Conservation (phyloP, 2,888 invertebrate species). For the Epiblema foenella region DNA sequence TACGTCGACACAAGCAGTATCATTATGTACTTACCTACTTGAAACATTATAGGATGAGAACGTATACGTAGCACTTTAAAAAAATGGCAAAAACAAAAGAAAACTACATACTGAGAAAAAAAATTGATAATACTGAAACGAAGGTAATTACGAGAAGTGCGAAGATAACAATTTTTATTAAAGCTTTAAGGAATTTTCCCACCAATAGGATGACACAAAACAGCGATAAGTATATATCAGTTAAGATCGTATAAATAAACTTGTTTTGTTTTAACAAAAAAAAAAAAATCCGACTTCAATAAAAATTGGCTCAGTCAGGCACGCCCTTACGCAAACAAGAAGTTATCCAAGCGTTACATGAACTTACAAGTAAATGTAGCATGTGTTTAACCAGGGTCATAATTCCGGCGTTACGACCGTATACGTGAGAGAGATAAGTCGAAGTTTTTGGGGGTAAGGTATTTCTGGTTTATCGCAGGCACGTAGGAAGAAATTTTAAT, state of each 20-base stretch:
- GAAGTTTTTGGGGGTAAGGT: constrained; percentile 77
- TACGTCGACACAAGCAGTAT: too few species aligned
- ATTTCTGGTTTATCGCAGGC: constrained; percentile 78
- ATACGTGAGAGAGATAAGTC: constrained; percentile 83
- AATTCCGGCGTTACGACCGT: constrained; percentile 80
- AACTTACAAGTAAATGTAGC: constrained; percentile 83
- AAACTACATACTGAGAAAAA: too few species aligned
- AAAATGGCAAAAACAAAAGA: too few species aligned
- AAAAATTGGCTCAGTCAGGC: constrained; percentile 17
- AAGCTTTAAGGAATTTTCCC: too few species aligned
- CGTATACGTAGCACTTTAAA: too few species aligned
- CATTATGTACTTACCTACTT: too few species aligned
- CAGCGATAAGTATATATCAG: not conserved
- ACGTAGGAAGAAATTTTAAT: constrained; percentile 80
- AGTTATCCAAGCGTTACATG: constrained; percentile 78
- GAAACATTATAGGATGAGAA: too few species aligned
- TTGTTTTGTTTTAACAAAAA: not conserved
- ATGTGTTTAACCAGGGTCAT: constrained; percentile 82
- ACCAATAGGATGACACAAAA: not conserved
- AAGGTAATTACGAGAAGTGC: too few species aligned
- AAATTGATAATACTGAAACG: too few species aligned
- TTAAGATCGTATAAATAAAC: constrained; percentile 17
- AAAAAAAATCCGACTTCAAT: constrained; percentile 22
- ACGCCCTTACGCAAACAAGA: constrained; percentile 67
- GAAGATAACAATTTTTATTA: too few species aligned